Conservation (phyloP, 2,888 invertebrate genomes). For the Carabus problematicus region DNA sequence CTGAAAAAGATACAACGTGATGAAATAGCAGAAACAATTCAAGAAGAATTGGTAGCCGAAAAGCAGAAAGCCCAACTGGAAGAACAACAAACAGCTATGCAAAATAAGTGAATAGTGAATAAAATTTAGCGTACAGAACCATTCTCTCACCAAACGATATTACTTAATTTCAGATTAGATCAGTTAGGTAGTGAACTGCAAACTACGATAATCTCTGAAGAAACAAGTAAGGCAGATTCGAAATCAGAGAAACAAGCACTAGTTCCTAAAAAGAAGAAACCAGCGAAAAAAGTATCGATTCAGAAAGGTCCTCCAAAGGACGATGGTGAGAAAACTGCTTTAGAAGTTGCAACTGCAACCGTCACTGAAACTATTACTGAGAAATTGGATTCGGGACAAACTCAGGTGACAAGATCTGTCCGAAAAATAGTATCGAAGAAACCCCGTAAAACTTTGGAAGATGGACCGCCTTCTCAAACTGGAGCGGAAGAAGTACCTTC, state of each 20-base stretch:
- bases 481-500: neutral
- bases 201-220: conserved; percentile 50
- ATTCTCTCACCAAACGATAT: too few species aligned
- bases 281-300: neutral
- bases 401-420: too few species aligned
- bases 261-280: neutral
- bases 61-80: conserved; percentile 50
- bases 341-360: conserved; percentile 39
- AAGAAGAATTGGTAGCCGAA: conserved; percentile 51
- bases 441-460: too few species aligned
- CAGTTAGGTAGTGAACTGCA: conserved; percentile 53
- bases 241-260: conserved; percentile 43
- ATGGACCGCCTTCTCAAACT: too few species aligned
- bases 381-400: too few species aligned
- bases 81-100: conserved; percentile 51
- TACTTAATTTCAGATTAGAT: conserved; percentile 48
- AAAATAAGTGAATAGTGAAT: conserved; percentile 51
- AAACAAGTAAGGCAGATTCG: conserved; percentile 26
- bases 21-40: conserved; percentile 49
- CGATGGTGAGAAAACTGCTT: conserved; percentile 44
- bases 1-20: conserved; percentile 52
- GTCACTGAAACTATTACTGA: too few species aligned
- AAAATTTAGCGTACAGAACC: neutral
- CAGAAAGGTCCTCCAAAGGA: conserved; percentile 44
- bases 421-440: too few species aligned